phyloP scores from a whole-genome alignment of 2,113 vertebrate species.

The Hemiprocne comata region DNA sequence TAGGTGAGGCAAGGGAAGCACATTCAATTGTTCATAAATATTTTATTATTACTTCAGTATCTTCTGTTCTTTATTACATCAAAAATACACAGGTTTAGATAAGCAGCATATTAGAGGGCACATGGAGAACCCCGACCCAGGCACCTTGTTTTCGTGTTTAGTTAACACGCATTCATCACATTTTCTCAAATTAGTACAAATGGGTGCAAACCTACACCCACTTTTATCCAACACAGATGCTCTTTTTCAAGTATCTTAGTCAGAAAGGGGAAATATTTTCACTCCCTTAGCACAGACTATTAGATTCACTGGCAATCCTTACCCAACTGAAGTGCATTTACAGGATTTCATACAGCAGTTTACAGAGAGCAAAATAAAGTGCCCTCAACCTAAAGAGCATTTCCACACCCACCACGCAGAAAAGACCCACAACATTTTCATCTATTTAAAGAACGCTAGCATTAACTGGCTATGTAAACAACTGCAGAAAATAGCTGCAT shows the following conservation, averaged over 20 bases:
- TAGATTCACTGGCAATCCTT: not conserved
- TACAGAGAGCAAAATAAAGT: not conserved
- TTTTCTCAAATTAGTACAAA: not conserved
- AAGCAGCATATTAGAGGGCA: not conserved
- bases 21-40: not conserved
- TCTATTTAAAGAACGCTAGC: not conserved
- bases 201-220: not conserved
- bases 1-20: not conserved
- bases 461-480: not conserved
- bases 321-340: not conserved
- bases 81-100: not conserved
- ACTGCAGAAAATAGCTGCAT: not conserved
- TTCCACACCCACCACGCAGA: not conserved
- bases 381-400: not conserved
- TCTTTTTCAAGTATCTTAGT: slow-evolving; percentile 4
- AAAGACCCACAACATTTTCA: not conserved
- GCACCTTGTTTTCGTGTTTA: not conserved
- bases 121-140: not conserved
- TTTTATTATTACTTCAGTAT: not conserved
- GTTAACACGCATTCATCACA: not conserved
- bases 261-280: not conserved
- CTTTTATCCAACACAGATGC: not conserved
- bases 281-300: not conserved
- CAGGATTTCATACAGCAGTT: not conserved
- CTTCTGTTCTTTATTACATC: not conserved